phyloP scores from a whole-genome alignment of 2,888 invertebrate species.

The Aspidiotus rigidus region DNA sequence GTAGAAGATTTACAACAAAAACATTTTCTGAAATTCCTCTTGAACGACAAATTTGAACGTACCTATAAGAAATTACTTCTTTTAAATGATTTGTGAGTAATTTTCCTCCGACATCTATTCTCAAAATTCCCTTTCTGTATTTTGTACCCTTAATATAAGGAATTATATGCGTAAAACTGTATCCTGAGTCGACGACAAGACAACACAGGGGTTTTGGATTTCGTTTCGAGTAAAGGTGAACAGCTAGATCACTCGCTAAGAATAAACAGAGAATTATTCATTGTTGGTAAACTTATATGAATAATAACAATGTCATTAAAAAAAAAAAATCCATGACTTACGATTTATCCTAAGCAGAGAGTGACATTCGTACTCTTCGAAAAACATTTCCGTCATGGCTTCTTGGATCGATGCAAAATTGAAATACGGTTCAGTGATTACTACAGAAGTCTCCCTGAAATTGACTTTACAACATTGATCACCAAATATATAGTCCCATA shows the following conservation, averaged over 20 bases:
- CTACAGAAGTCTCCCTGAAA: constrained; percentile 64
- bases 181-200: constrained; percentile 86
- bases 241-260: constrained; percentile 64
- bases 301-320: background rate
- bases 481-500: constrained; percentile 93
- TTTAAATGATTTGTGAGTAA: constrained; percentile 94
- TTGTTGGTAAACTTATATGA: background rate
- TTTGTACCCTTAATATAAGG: constrained; percentile 73
- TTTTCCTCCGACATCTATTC: constrained; percentile 95
- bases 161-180: constrained; percentile 88
- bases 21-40: background rate
- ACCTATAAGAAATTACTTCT: constrained; percentile 88
- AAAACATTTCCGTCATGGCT: constrained; percentile 88
- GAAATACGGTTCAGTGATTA: constrained; percentile 88
- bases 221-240: constrained; percentile 56
- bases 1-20: background rate
- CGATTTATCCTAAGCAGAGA: constrained; percentile 66
- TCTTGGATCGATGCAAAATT: constrained; percentile 90
- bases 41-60: constrained; percentile 32
- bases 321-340: constrained; percentile 37
- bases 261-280: constrained; percentile 9
- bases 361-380: constrained; percentile 91
- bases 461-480: constrained; percentile 72
- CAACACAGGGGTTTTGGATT: constrained; percentile 53
- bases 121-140: constrained; percentile 58